Base-by-base conservation (phyloP, 1,140 invertebrate genomes). In the Scaptodrosophila lebanonensis region DNA sequence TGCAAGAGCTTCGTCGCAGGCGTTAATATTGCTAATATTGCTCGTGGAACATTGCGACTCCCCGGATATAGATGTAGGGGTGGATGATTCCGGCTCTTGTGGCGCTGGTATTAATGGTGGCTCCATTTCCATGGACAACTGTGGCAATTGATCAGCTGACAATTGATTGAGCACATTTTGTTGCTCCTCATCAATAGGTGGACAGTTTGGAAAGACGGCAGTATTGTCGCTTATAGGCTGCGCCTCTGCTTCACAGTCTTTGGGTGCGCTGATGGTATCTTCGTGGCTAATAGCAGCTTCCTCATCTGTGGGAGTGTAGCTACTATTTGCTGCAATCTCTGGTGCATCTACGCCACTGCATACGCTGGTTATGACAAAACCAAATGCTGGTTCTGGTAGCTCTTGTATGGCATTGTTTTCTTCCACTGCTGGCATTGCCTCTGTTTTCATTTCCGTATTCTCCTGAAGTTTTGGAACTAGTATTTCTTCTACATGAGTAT, bases 181-280 rank as follows among this genome's bases (percentile, higher is more conserved):
- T 12, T 61, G 69, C 44, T 85, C 83, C 44, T 85, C 83, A 22
- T 72, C 72, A n/a, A n/a, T n/a, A n/a, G n/a, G n/a, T n/a, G n/a
- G n/a, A n/a, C 66, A 71, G 27, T 49, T 43, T 13, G 27, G 44
- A 48, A 42, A 38, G 1, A 16, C 36, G n/a, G 42, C 30, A 3
- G 32, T 2, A 18, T 11, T 30, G 3, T 52, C 36, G 5, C 32
- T 33, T 7, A 47, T 43, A 0, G 73, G 73, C 22, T 57, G 22
- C 9, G 75, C 69, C 13, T 42, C 22, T 8, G 39, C 39, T 57
- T 83, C 66, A 36, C 6, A 56, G 1, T 79, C 75, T 30, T 79
- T 82, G 8, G 60, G 69, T 15, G 52, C 53, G 12, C 16, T 53
- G 0, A 79, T 11, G 43, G 2, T 22, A n/a, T 5, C 15, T 27